Percentiles rank a stretch among this genome's conserved stretches.
phyloP scores from a whole-genome alignment of 1,140 invertebrate genomes.

The Musca domestica region DNA sequence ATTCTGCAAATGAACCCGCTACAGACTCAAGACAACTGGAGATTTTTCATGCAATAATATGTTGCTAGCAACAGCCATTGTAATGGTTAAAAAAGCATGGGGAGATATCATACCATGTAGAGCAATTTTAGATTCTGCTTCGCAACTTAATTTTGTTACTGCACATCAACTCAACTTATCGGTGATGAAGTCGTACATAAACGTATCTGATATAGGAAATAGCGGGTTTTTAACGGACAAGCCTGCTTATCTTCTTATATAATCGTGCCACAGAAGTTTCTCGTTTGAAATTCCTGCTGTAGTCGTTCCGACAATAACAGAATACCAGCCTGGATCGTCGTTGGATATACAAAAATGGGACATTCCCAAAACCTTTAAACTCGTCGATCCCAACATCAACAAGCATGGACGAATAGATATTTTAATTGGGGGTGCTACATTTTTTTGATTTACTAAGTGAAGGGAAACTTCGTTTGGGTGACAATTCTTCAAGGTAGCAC shows the following conservation, averaged over 20 bases:
- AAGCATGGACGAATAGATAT: slow-evolving; percentile 1
- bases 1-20: background rate
- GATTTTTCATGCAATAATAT: background rate
- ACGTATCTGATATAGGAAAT: slow-evolving; percentile 3
- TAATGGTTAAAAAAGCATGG: slow-evolving; percentile 6
- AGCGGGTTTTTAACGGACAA: background rate
- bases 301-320: background rate
- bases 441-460: background rate
- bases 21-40: background rate
- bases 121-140: slow-evolving; percentile 22
- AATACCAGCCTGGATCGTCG: background rate
- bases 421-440: slow-evolving; percentile 8
- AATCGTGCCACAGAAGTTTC: slow-evolving; percentile 9
- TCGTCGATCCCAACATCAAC: slow-evolving; percentile 13
- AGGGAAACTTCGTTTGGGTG: background rate
- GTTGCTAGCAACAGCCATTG: slow-evolving; percentile 19
- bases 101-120: slow-evolving; percentile 14
- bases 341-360: background rate
- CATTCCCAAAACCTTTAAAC: slow-evolving; percentile 2
- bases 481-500: slow-evolving; percentile 12
- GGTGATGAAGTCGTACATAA: background rate
- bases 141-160: slow-evolving; percentile 22
- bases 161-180: slow-evolving; percentile 7
- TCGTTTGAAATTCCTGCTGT: background rate
- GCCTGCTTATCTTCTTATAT: background rate